A percentile compares a stretch with the other conserved stretches of the same genome.
phyloP scores from a whole-genome alignment of 2,797 vertebrate species.

The Pyrrhura leucotis region DNA sequence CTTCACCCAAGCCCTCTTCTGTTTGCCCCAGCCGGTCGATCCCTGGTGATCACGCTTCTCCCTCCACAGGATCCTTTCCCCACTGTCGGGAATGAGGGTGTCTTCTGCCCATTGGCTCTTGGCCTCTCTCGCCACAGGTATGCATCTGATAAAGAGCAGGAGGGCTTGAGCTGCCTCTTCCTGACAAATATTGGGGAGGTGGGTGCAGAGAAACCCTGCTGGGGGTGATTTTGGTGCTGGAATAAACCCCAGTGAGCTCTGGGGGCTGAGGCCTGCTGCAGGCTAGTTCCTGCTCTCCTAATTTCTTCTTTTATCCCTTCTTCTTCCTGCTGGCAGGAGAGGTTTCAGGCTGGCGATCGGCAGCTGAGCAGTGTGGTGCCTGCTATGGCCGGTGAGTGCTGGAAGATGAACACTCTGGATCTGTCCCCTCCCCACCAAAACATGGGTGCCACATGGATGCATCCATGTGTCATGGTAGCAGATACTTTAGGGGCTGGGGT shows the following conservation, averaged over 20 bases:
- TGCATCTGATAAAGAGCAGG: neutral
- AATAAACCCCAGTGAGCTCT: neutral
- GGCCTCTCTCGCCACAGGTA: neutral
- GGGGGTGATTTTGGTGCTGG: neutral
- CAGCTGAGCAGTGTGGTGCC: neutral
- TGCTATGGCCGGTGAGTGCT: slow-evolving; percentile 34
- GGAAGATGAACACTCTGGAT: neutral
- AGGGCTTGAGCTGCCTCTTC: neutral
- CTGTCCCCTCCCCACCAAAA: neutral
- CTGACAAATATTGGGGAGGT: neutral
- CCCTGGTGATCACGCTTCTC: neutral
- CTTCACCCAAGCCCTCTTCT: neutral
- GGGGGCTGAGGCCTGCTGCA: rapidly evolving
- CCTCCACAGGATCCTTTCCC: neutral
- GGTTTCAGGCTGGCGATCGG: rapidly evolving
- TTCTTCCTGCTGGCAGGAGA: neutral
- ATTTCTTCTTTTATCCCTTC: neutral
- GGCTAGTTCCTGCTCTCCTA: neutral
- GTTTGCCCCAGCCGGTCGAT: neutral
- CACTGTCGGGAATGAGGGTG: neutral
- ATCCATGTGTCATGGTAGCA: neutral
- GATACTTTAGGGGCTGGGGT: neutral
- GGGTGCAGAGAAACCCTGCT: rapidly evolving
- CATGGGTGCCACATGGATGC: neutral
- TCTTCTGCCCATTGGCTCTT: rapidly evolving